Evolutionary conservation across 2,888 invertebrate species (phyloP).

Genomic region (Rapana venosa): DNA sequence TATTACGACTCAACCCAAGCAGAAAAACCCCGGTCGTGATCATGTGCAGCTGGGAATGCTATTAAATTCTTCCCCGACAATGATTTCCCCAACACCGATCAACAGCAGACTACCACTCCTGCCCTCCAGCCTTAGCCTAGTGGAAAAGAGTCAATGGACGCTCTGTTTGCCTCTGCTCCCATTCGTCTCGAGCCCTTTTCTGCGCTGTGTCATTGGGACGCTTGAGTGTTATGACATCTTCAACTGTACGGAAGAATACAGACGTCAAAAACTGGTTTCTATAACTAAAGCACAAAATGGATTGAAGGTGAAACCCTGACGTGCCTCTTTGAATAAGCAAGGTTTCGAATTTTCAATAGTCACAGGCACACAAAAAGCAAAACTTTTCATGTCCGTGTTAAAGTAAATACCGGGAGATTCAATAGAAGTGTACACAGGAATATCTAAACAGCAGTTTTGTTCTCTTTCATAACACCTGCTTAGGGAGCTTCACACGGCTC

Average conservation of each 20-base stretch:
- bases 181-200: not conserved
- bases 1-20: not conserved
- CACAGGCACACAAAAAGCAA: too few species aligned
- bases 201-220: not conserved
- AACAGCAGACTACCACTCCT: not conserved
- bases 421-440: too few species aligned
- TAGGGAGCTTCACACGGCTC: too few species aligned
- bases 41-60: not conserved
- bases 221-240: not conserved
- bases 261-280: too few species aligned
- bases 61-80: not conserved
- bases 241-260: not conserved
- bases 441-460: too few species aligned
- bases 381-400: too few species aligned
- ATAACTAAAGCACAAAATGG: too few species aligned
- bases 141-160: not conserved
- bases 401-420: too few species aligned
- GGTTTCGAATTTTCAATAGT: too few species aligned
- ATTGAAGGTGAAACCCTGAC: too few species aligned
- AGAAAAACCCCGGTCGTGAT: not conserved
- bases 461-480: too few species aligned
- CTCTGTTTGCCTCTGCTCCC: not conserved
- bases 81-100: not conserved
- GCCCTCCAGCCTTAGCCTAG: not conserved
- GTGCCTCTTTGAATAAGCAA: too few species aligned